Conservation (phyloP, 2,888 invertebrate genomes). For the Abrostola triplasia region DNA sequence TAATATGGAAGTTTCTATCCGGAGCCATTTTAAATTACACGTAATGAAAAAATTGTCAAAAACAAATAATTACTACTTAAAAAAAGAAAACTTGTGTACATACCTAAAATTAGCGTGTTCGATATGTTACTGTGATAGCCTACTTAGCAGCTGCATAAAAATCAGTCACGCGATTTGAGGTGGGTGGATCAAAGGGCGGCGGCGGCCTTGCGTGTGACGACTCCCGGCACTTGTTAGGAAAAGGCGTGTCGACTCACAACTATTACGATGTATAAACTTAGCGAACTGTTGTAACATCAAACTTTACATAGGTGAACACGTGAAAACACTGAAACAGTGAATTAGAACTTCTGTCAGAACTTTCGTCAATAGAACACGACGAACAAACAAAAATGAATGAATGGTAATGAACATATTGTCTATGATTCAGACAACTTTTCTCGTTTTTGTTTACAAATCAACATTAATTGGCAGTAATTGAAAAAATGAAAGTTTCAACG, state of each 20-base stretch:
- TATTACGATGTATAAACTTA: constrained; percentile 71
- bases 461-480: constrained; percentile 2
- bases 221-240: constrained; percentile 88
- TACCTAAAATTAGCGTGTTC: constrained; percentile 55
- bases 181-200: constrained; percentile 89
- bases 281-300: constrained; percentile 61
- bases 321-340: constrained; percentile 16
- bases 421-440: constrained; percentile 20
- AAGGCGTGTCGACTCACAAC: constrained; percentile 87
- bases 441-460: constrained; percentile 9
- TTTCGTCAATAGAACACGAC: constrained; percentile 1
- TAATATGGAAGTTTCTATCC: constrained; percentile 22
- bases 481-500: constrained; percentile 14
- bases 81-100: constrained; percentile 40
- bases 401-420: constrained; percentile 30
- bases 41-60: constrained; percentile 28
- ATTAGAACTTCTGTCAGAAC: neutral
- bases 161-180: constrained; percentile 86
- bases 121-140: constrained; percentile 57
- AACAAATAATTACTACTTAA: constrained; percentile 14
- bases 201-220: constrained; percentile 86
- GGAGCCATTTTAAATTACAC: constrained; percentile 46
- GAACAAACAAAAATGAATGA: constrained; percentile 24
- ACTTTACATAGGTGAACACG: constrained; percentile 38
- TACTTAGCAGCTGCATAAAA: constrained; percentile 76